Evolutionary conservation across 2,113 vertebrate genomes (phyloP), one percentile per base, ranked within the genome.

Genomic region (Myotis brandtii): DNA sequence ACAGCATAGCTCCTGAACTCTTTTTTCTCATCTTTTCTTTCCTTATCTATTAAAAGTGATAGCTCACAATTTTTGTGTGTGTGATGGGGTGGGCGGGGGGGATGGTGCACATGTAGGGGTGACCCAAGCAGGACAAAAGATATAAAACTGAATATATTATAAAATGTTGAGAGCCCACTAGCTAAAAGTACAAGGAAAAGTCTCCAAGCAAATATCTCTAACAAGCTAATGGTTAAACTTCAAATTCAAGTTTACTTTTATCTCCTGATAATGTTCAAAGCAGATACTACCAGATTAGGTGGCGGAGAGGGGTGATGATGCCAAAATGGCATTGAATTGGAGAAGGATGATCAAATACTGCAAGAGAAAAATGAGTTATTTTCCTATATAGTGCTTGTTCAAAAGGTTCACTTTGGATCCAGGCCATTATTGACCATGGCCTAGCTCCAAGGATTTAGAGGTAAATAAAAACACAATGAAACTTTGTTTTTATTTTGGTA

Each of bases 21-120:
- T 25, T 72, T 70, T 91, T 86, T 62, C 64, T 43, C 23, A 40
- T 69, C 16, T 80, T 64, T 80, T 73, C 79, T 86, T 83, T 95
- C 9, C 25, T 76, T 93, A n/a, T 59, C 21, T 93, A 79, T 79
- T 83, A 69, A 93, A 93, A 80, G n/a, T 85, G 16, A 52, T 25
- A 86, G n/a, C 21, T 48, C 40, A 12, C 2, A 56, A 67, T 54
- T 83, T 50, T 52, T 52, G 5, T 67, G 14, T 32, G 5, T 25
- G 56, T 27, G 10, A 62, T 62, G 16, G 14, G 54, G 3, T 5
- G 23, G 37, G 23, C n/a, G n/a, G 6, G 5, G 9, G 9, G 17
- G 83, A 50, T 66, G 37, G 1, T 48, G 5, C 5, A 54, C 48
- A 30, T 77, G 18, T 37, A 40, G 56, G n/a, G 79, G 2, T 62